These are phyloP conservation scores for Yponomeuta sedellus DNA, from an alignment of 2,888 invertebrate genomes.

Conservation along the genomic window DNA sequence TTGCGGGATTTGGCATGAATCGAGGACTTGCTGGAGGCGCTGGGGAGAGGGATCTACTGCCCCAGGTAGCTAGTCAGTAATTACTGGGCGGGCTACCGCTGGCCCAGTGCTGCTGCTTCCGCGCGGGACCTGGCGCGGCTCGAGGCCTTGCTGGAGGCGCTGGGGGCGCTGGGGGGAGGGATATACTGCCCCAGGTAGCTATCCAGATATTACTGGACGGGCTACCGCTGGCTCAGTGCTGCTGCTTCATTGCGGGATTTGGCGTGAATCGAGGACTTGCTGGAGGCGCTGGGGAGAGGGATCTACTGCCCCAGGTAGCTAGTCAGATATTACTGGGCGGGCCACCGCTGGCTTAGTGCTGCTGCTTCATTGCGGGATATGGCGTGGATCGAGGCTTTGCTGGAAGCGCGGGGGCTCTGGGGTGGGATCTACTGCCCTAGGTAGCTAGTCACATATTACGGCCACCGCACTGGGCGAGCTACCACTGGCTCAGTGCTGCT, in stretches of 20 bases:
- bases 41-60: not conserved
- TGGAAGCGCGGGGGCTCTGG: constrained; percentile 52
- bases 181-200: constrained; percentile 25
- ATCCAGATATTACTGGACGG: too few species aligned
- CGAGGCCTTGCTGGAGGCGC: constrained; percentile 48
- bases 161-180: constrained; percentile 51
- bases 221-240: too few species aligned
- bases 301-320: not conserved
- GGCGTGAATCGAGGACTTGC: too few species aligned
- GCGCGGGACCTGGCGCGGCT: constrained; percentile 5
- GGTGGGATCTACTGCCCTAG: constrained; percentile 36
- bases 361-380: not conserved
- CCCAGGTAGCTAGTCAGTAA: not conserved
- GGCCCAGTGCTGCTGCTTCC: constrained; percentile 14
- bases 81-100: constrained; percentile 27
- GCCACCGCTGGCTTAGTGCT: constrained; percentile 23
- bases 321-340: too few species aligned
- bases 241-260: too few species aligned
- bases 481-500: too few species aligned
- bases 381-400: constrained; percentile 32
- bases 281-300: too few species aligned
- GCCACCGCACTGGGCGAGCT: too few species aligned
- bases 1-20: too few species aligned
- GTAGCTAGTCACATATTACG: too few species aligned
- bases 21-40: too few species aligned